Percentiles rank a stretch among this genome's conserved stretches.
phyloP scores from a whole-genome alignment of 2,113 vertebrate genomes.

The Alethe diademata region DNA sequence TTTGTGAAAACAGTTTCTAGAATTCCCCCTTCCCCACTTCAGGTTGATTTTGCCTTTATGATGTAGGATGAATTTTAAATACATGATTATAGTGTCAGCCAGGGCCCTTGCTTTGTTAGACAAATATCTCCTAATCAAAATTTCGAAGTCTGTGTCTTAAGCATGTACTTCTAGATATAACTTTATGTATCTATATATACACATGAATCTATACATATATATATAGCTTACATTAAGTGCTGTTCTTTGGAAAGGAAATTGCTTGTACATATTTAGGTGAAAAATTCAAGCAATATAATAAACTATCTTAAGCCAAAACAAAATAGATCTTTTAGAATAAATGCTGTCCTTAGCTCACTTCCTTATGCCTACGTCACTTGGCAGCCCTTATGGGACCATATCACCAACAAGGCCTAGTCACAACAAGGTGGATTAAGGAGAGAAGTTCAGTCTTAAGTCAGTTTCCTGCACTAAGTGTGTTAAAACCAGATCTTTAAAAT shows the following conservation, averaged over 20 bases:
- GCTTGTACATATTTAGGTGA: neutral
- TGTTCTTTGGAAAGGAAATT: neutral
- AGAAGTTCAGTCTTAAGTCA: slow-evolving; percentile 18
- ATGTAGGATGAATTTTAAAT: neutral
- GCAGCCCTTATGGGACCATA: neutral
- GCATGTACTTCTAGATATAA: neutral
- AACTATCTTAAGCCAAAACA: neutral
- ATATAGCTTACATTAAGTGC: neutral
- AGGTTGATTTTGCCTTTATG: neutral
- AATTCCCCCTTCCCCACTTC: accelerated
- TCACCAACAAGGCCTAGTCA: neutral
- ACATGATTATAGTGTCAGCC: neutral
- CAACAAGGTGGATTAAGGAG: slow-evolving; percentile 29
- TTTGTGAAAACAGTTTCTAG: neutral
- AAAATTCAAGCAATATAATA: neutral
- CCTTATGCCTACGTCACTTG: neutral
- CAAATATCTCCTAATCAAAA: neutral
- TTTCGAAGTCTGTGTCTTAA: neutral
- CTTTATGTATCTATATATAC: neutral
- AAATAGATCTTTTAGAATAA: neutral
- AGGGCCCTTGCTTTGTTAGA: neutral
- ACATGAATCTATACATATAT: neutral
- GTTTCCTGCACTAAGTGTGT: slow-evolving; percentile 5
- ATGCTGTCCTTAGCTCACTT: slow-evolving; percentile 42
- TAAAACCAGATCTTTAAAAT: neutral